A percentile compares a stretch with the other conserved stretches of the same genome.
Conservation (phyloP, 2,797 vertebrate species). For the Heliangelus exortis region DNA sequence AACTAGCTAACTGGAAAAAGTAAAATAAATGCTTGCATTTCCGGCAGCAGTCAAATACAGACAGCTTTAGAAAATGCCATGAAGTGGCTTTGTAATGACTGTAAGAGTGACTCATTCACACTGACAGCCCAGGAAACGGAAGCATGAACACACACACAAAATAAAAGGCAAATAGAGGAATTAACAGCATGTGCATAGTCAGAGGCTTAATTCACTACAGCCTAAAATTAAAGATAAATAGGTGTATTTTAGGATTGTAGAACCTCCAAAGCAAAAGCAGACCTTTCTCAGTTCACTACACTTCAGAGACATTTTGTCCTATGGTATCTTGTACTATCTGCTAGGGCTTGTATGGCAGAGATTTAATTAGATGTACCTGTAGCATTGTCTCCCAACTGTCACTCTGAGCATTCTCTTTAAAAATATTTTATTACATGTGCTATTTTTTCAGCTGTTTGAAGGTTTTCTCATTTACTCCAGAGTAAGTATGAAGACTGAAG, state of each 20-base stretch:
- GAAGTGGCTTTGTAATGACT: not conserved
- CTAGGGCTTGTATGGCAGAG: not conserved
- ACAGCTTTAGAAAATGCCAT: not conserved
- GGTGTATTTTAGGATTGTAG: not conserved
- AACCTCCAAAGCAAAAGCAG: not conserved
- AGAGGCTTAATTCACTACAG: not conserved
- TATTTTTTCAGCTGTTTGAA: not conserved
- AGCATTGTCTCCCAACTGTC: not conserved
- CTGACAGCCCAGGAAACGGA: conserved; percentile 14
- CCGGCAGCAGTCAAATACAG: not conserved
- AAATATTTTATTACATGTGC: not conserved
- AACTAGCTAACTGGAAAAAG: not conserved
- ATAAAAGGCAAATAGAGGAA: not conserved
- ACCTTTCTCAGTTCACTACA: not conserved
- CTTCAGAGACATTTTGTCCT: not conserved
- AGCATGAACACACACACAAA: not conserved
- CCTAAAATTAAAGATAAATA: not conserved
- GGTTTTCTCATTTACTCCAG: not conserved
- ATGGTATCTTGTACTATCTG: not conserved
- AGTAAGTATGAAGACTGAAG: not conserved
- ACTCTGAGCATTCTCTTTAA: not conserved
- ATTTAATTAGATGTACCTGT: not conserved
- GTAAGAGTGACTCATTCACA: conserved; percentile 28
- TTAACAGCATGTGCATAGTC: not conserved
- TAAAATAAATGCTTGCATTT: not conserved